A percentile compares a stretch with the other conserved stretches of the same genome.
phyloP scores from a whole-genome alignment of 1,140 invertebrate species.

The Drosophila funebris region DNA sequence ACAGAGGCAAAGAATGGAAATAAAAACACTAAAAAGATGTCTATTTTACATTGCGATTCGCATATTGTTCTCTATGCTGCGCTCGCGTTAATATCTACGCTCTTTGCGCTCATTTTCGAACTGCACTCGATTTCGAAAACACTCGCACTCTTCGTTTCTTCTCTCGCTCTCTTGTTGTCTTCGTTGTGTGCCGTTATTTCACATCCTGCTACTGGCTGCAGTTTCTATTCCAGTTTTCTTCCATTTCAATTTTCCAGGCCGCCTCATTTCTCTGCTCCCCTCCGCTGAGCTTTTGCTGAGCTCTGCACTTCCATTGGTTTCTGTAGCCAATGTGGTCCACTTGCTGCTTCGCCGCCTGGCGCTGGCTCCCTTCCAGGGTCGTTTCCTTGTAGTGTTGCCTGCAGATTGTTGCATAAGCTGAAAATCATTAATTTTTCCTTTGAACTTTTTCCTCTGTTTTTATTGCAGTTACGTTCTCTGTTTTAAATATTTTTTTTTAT shows the following conservation, averaged over 20 bases:
- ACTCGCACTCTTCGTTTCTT: background rate
- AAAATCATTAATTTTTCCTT: constrained; percentile 46
- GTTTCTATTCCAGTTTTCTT: constrained; percentile 51
- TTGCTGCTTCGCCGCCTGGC: constrained; percentile 67
- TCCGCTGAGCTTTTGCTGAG: constrained; percentile 7
- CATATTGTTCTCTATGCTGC: constrained; percentile 40
- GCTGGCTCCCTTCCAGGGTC: constrained; percentile 62
- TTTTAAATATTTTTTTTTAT: too few species aligned
- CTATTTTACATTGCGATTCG: constrained; percentile 48
- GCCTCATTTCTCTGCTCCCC: constrained; percentile 11
- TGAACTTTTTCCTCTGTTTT: constrained; percentile 21
- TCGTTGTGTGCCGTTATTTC: constrained; percentile 56
- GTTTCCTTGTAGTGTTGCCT: constrained; percentile 48
- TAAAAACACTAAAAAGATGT: constrained; percentile 30
- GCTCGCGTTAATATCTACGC: constrained; percentile 28
- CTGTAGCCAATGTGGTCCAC: constrained; percentile 62
- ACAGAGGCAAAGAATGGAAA: constrained; percentile 50
- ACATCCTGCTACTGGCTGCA: constrained; percentile 64
- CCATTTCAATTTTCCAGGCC: constrained; percentile 39
- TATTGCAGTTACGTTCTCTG: constrained; percentile 42
- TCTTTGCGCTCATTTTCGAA: constrained; percentile 41
- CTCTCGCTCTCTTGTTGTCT: constrained; percentile 1
- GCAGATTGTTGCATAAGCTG: constrained; percentile 75
- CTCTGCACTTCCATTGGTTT: constrained; percentile 52
- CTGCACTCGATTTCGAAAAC: constrained; percentile 54